phyloP scores from a whole-genome alignment of 2,888 invertebrate species.

The Hemithea aestivaria region DNA sequence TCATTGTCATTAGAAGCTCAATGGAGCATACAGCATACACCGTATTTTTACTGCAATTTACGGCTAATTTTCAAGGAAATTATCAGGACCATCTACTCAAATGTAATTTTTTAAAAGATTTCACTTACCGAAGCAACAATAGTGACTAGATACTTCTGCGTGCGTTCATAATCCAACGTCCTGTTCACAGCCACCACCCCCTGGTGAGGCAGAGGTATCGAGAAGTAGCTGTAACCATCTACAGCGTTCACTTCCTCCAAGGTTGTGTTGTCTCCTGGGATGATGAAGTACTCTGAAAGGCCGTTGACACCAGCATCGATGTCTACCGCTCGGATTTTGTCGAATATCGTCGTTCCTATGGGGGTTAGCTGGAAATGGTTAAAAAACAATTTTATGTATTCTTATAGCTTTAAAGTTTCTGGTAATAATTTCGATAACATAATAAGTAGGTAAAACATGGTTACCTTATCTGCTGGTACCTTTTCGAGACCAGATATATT shows the following conservation, averaged over 20 bases:
- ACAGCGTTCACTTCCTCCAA: slow-evolving; percentile 75
- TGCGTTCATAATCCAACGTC: slow-evolving; percentile 92
- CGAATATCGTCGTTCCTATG: slow-evolving; percentile 91
- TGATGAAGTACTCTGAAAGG: slow-evolving; percentile 90
- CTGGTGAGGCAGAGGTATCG: slow-evolving; percentile 92
- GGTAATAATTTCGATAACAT: too few species aligned
- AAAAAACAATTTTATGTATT: slow-evolving; percentile 2
- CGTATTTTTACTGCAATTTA: too few species aligned
- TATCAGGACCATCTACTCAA: too few species aligned
- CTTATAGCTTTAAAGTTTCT: too few species aligned
- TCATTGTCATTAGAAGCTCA: too few species aligned
- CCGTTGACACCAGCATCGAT: slow-evolving; percentile 94
- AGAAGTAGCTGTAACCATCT: slow-evolving; percentile 90
- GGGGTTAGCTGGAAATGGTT: slow-evolving; percentile 85
- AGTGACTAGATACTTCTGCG: slow-evolving; percentile 91
- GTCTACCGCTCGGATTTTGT: slow-evolving; percentile 88
- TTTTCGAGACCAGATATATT: too few species aligned
- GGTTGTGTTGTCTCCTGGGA: slow-evolving; percentile 80
- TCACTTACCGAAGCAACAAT: slow-evolving; percentile 93
- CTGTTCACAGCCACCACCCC: slow-evolving; percentile 92
- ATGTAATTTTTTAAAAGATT: too few species aligned
- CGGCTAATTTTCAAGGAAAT: too few species aligned
- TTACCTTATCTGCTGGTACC: too few species aligned
- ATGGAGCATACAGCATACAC: too few species aligned
- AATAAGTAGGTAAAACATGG: too few species aligned